Evolutionary conservation across 1,140 invertebrate species (phyloP).

Genomic region (Luehdorfia chinensis): DNA sequence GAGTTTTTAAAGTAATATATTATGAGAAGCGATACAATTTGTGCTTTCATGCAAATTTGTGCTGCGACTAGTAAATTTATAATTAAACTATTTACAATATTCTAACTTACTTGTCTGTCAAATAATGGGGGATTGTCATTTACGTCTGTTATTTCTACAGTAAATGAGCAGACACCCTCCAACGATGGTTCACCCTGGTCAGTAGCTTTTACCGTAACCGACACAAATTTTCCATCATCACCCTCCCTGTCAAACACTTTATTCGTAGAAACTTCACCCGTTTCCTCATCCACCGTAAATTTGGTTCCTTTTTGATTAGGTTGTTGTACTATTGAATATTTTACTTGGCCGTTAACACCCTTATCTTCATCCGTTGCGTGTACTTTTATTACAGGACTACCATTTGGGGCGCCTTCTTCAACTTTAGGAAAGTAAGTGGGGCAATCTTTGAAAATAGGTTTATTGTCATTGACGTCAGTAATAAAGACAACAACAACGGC

Average conservation of each 20-base stretch:
- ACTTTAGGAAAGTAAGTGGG: conserved; percentile 94
- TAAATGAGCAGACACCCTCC: conserved; percentile 97
- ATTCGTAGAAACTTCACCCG: conserved; percentile 94
- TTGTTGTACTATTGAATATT: conserved; percentile 97
- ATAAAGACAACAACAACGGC: conserved; percentile 98
- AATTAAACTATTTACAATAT: conserved; percentile 32
- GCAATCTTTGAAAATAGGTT: conserved; percentile 95
- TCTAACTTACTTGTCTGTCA: conserved; percentile 89
- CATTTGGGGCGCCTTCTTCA: conserved; percentile 94
- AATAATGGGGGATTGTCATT: conserved; percentile 96
- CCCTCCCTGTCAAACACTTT: conserved; percentile 97
- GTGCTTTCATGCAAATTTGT: conserved; percentile 40
- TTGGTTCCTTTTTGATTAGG: conserved; percentile 97
- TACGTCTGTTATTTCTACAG: conserved; percentile 96
- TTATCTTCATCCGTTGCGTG: conserved; percentile 96
- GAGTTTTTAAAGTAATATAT: neutral
- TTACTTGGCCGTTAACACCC: conserved; percentile 94
- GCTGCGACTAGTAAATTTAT: conserved; percentile 2
- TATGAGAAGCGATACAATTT: neutral
- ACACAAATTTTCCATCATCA: conserved; percentile 97
- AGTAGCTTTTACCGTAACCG: conserved; percentile 96
- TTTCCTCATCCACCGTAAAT: conserved; percentile 96
- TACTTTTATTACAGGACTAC: conserved; percentile 94
- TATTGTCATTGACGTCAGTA: conserved; percentile 97
- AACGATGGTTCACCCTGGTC: conserved; percentile 97